phyloP scores from a whole-genome alignment of 2,113 vertebrate genomes.

The Arenaria interpres region DNA sequence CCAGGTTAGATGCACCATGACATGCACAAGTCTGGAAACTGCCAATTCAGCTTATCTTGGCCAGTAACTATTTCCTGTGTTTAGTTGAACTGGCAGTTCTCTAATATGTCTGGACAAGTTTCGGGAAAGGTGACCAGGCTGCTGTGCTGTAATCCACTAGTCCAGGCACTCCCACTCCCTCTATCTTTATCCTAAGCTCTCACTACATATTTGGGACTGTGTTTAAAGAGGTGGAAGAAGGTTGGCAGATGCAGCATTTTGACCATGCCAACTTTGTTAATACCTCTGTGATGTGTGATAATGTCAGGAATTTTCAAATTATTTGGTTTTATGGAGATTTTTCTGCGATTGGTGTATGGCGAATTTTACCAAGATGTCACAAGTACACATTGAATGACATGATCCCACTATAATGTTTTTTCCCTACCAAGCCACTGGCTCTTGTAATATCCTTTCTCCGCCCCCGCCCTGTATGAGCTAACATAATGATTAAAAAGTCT shows the following conservation, averaged over 20 bases:
- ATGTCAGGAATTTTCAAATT: not conserved
- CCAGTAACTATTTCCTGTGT: not conserved
- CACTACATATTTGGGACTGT: not conserved
- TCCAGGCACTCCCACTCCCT: not conserved
- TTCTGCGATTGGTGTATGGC: not conserved
- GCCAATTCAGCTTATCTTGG: not conserved
- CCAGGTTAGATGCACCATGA: not conserved
- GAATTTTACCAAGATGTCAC: not conserved
- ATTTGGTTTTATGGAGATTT: not conserved
- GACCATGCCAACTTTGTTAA: not conserved
- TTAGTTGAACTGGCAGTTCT: not conserved
- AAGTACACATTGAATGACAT: not conserved
- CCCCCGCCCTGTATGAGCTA: not conserved
- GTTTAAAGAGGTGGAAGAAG: not conserved
- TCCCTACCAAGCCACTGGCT: not conserved
- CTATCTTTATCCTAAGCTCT: not conserved
- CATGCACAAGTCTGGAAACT: not conserved
- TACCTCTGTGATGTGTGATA: not conserved
- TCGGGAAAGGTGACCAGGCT: not conserved
- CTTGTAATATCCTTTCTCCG: not conserved
- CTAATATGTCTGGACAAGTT: not conserved
- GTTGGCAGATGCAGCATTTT: not conserved
- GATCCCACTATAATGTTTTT: not conserved
- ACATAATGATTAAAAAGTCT: not conserved
- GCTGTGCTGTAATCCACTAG: not conserved